Evolutionary conservation across 2,888 invertebrate species (phyloP).

Genomic region (Ophion slaviceki): DNA sequence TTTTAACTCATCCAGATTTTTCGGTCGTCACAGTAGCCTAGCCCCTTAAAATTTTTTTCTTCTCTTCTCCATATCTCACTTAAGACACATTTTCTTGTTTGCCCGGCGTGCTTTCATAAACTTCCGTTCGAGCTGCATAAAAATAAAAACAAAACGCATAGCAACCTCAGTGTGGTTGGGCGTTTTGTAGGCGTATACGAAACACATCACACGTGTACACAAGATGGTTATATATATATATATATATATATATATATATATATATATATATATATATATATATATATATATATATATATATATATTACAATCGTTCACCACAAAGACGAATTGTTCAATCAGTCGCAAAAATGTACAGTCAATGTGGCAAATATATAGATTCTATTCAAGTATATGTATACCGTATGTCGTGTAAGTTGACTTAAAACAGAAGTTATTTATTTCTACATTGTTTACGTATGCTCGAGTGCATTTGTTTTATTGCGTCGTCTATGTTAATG

Average conservation of each 20-base stretch:
- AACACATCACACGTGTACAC: neutral
- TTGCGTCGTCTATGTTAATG: conserved; percentile 55
- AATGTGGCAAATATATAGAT: conserved; percentile 59
- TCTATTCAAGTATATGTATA: conserved; percentile 28
- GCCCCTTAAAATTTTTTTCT: neutral
- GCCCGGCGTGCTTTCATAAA: conserved; percentile 35
- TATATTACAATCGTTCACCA: conserved; percentile 10
- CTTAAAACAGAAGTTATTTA: conserved; percentile 64
- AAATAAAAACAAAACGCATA: conserved; percentile 20
- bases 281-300: no score
- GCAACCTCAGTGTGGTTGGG: conserved; percentile 15
- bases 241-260: no score
- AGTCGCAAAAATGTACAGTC: conserved; percentile 66
- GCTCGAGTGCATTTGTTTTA: conserved; percentile 57
- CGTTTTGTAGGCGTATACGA: conserved; percentile 22
- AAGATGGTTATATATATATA: neutral
- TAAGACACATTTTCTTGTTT: conserved; percentile 59
- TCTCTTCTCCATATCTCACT: conserved; percentile 16
- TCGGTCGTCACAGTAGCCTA: no score
- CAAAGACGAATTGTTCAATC: conserved; percentile 13
- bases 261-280: no score
- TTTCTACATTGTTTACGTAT: conserved; percentile 37
- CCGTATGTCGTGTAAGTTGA: conserved; percentile 3
- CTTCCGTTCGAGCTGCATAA: conserved; percentile 24
- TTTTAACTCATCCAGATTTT: no score